Base-by-base conservation (phyloP, 2,888 invertebrate genomes). In the Xylophagus ater region DNA sequence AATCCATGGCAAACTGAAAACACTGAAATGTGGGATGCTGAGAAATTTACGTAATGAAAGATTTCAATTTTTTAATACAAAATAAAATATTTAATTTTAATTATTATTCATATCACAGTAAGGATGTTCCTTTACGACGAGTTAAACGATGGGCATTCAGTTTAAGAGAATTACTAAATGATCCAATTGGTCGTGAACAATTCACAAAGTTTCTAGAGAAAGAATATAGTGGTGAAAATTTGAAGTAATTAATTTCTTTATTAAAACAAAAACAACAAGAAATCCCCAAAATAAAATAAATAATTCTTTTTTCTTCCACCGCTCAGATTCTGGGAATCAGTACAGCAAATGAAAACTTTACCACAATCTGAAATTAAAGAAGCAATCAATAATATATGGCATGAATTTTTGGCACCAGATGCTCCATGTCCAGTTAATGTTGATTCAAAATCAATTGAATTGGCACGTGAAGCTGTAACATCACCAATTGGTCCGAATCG, bases 1-100 rank as follows among this genome's bases (percentile, higher is more conserved):
- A 98, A 97, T 71, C 97, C 97, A 0, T 98, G 98, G 98, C 76
- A 90, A 53, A 81, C 85, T 20, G 97, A 98, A 57, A 92, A 81
- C 62, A 81, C 85, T 3, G 97, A 98, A 58, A 80, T 90, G 61
- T 98, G 98, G 98, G 96, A 97, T 54, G 86, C 85, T 61, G 97
- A 98, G 64, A 90, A 82, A 65, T 78, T 81, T 57, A 79, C 83
- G 86, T 87, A 64, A 67, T n/a, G n/a, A n/a, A 2, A 23, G 23
- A 8, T 23, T n/a, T 23, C 23, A 8, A 10, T n/a, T 23, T 2
- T 23, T 23, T 2, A 23, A 3, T 23, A 10, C 23, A 23, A 23
- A 10, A n/a, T n/a, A 10, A 32, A 35, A 35, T 26, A 26, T 21
- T 37, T 20, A 35, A 42, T 38, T n/a, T 40, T 12, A 17, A 13